Evolutionary conservation across 1,140 invertebrate genomes (phyloP), one percentile per base, ranked within the genome.

Genomic region (Microplitis mediator): DNA sequence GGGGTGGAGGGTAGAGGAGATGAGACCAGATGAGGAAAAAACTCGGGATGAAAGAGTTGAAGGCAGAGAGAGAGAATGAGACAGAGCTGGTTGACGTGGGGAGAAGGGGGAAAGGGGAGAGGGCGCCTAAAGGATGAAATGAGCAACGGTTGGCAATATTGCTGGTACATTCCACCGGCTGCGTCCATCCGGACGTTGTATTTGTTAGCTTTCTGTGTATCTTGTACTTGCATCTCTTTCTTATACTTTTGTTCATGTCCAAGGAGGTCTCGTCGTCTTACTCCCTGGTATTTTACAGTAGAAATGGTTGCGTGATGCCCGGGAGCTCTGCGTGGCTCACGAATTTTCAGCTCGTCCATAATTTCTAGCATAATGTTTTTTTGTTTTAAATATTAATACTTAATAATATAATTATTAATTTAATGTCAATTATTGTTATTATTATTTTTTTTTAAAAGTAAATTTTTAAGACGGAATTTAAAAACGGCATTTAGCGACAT

Each of bases 111-210:
- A 61, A 45, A 61, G 39, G 68, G 60, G 39, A 5, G 62, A 70
- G 68, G 68, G 69, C 69, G 69, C 69, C 69, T 64, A 71, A 45
- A 71, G 69, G 69, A 64, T 71, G 69, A 64, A 71, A 71, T 71
- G 61, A 71, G 61, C 35, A 11, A 70, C 50, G 69, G 69, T 64
- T 71, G 69, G 69, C 69, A 71, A 52, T 71, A 71, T 61, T 71
- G 69, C 36, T 71, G 69, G 60, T 36, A 50, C 69, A 71, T 71
- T 71, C 69, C 69, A 71, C 69, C 61, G 69, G 61, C 61, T 71
- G 69, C 54, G 56, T 71, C 39, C 63, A 71, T 71, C 69, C 69
- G 69, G 61, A 70, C 39, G 68, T 70, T 70, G 58, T 39, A 70
- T 70, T 70, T 32, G 68, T 45, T 35, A 36, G 54, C 56, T 60